Conservation (phyloP, 2,797 vertebrate species). For the Danio albolineatus region DNA sequence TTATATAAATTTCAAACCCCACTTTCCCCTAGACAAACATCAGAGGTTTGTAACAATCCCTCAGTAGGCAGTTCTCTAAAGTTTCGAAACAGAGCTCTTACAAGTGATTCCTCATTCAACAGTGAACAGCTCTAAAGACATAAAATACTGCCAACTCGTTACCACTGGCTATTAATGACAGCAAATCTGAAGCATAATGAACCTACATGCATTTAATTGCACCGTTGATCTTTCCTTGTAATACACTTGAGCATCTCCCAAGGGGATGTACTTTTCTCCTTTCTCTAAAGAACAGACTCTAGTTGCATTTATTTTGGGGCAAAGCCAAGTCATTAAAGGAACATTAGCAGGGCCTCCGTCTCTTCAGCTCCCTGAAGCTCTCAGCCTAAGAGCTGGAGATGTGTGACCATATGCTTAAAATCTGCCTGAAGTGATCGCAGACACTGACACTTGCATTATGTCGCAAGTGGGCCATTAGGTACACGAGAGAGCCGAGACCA, state of each 20-base stretch:
- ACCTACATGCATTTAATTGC: conserved; percentile 13
- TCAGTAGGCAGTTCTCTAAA: neutral
- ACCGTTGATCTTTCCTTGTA: conserved; percentile 13
- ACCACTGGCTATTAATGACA: neutral
- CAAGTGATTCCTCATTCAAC: neutral
- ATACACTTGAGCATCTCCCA: conserved; percentile 32
- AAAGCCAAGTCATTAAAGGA: conserved; percentile 53
- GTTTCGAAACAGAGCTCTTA: neutral
- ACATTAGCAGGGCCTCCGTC: conserved; percentile 42
- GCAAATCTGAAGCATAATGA: conserved; percentile 9
- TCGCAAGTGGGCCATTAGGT: conserved; percentile 68
- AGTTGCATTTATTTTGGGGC: conserved; percentile 39
- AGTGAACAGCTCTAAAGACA: neutral
- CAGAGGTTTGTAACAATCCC: too few species aligned
- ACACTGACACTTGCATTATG: conserved; percentile 69
- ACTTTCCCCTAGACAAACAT: too few species aligned
- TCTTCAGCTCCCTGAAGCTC: conserved; percentile 25
- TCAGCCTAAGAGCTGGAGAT: conserved; percentile 28
- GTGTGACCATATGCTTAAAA: conserved; percentile 45
- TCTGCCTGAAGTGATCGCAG: conserved; percentile 8
- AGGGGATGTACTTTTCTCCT: conserved; percentile 23
- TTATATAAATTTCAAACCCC: too few species aligned
- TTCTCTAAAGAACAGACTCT: conserved; percentile 42
- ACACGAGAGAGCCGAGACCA: conserved; percentile 53
- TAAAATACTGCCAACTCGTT: conserved; percentile 4